Conservation (phyloP, 2,113 vertebrate genomes). For the Hydrochoerus hydrochaeris region DNA sequence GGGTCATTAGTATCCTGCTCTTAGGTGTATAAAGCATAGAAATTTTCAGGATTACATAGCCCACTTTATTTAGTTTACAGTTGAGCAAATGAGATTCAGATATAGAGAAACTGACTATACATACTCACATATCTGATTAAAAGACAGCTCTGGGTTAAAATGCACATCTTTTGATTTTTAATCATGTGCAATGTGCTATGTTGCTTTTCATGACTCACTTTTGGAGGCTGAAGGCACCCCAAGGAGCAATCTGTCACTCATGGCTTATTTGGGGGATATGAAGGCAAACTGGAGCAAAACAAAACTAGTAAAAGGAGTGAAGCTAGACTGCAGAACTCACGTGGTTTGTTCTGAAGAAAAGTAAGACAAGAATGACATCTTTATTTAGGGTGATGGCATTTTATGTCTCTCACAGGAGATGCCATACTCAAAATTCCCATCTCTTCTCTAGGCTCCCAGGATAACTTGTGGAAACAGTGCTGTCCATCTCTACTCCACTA, state of each 20-base stretch:
- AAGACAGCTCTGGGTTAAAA: not conserved
- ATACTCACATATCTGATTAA: not conserved
- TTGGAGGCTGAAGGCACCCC: not conserved
- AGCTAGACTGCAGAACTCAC: not conserved
- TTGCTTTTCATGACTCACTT: conserved; percentile 33
- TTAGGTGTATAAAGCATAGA: not conserved
- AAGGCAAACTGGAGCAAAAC: not conserved
- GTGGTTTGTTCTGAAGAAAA: not conserved
- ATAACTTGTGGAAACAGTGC: not conserved
- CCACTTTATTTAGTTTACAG: not conserved
- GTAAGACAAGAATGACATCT: not conserved
- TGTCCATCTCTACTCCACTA: not conserved
- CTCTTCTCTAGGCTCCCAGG: not conserved
- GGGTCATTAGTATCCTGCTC: not conserved
- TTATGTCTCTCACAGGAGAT: not conserved
- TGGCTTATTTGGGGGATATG: not conserved
- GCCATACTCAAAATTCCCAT: not conserved
- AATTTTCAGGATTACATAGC: not conserved
- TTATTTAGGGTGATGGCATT: not conserved
- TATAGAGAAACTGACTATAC: not conserved
- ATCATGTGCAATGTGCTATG: not conserved
- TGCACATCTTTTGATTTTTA: not conserved
- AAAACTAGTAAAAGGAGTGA: not conserved
- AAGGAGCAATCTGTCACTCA: not conserved
- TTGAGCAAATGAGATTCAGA: not conserved